Base-by-base conservation (phyloP, 30 jellyfish, hydroid and myxozoan species). In the Catostylus mosaicus region DNA sequence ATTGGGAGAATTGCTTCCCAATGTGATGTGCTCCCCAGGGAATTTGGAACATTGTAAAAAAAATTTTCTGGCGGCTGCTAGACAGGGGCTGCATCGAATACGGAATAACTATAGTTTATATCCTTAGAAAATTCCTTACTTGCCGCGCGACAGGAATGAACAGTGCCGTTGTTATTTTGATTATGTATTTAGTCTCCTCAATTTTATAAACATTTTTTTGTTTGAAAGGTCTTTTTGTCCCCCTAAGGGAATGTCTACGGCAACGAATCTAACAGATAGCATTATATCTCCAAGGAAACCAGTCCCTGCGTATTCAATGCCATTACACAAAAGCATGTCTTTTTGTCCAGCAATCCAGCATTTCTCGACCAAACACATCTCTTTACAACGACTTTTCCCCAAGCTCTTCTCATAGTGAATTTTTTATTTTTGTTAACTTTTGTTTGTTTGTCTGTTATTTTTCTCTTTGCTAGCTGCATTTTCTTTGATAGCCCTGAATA, bases 381-480 rank as follows among this genome's bases (percentile, higher is more conserved):
- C 61, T 20, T 46, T 46, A 10, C 61, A 46, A 46, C 20, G 61
- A 46, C 20, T 10, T 46, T 46, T 14, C 19, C 61, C 20, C 61
- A 46, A 10, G 61, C 61, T 46, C 20, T 46, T 20, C 61, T 46
- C 61, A 20, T 46, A 46, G 61, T 46, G 20, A 46, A 46, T 20
- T 20, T 46, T 46, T 46, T 46, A 46, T n/a, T 20, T 46, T 46
- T 46, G 61, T 10, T 46, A 46, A 46, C 19, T 46, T 46, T 46
- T 46, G 61, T 46, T 46, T 46, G 20, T 46, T 46, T 46, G 61
- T 46, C 20, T 46, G 12, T 46, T 46, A 46, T 46, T 46, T 20
- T 46, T 46, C 61, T 46, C 61, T 46, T 46, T 46, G 61, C 61
- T 46, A 46, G 61, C 61, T 46, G 61, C 61, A 46, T 46, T 46